Evolutionary conservation across 2,888 invertebrate genomes (phyloP), one percentile per base, ranked within the genome.

Genomic region (Eudemis profundana): DNA sequence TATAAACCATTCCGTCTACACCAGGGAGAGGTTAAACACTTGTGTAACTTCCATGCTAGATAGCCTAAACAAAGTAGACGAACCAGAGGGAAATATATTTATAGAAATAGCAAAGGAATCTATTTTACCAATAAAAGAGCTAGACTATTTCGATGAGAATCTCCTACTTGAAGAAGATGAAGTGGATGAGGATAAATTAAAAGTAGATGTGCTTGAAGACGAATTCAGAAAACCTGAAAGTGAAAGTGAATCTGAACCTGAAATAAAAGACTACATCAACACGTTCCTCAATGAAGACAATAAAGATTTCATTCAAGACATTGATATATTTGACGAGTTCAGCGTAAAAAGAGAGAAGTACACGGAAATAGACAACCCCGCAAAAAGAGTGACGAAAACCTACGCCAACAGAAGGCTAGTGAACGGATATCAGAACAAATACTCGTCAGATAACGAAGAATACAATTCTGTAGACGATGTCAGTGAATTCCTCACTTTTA

Each of bases 161-260:
- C 53, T 77, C 0, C 8, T 75, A 4, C 72, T 79, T 17, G 77
- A 77, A 5, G 65, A 70, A 8, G 78, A 83, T 7, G 70, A 76
- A 23, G 60, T 76, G 2, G 81, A 83, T 61, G 88, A 87, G 56
- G 68, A 69, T 12, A 78, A 84, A 70, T 60, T 78, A 0, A 81
- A 82, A 68, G 70, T 87, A n/a, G 89, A 89, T 23, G 82, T 89
- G 4, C 67, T 92, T 59, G 91, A 92, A 80, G 91, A 91, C 50
- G 90, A 91, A 71, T 91, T 86, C 71, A 85, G 91, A 76, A 74
- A 85, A 69, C 81, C 84, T 2, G 87, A 83, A 0, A 77, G 79
- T 61, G 85, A 84, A 4, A 69, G 68, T 50, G 77, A 74, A 27
- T 49, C 66, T 4, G 72, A 65, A 14, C 63, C 70, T 5, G 65